Conservation (phyloP, 1,140 invertebrate genomes). For the Philopotamus ludificatus region DNA sequence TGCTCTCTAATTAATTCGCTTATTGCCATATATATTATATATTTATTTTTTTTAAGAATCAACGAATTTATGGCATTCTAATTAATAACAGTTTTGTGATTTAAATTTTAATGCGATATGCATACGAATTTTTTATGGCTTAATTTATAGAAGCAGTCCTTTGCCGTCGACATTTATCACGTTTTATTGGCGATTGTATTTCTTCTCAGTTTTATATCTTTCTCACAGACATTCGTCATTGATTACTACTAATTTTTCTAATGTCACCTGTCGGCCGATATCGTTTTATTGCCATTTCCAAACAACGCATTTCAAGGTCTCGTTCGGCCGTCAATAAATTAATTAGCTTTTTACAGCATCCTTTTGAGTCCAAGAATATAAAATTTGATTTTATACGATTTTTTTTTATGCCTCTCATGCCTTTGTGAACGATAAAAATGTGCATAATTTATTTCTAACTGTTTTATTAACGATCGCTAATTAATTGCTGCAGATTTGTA, state of each 20-base stretch:
- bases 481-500: not conserved
- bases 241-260: slow-evolving; percentile 20
- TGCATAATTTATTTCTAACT: not conserved
- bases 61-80: too few relatives aligned
- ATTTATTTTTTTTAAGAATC: too few relatives aligned
- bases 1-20: not conserved
- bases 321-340: slow-evolving; percentile 8
- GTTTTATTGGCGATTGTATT: slow-evolving; percentile 24
- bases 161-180: slow-evolving; percentile 18
- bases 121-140: slow-evolving; percentile 8
- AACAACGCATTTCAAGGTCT: slow-evolving; percentile 8
- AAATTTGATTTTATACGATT: not conserved
- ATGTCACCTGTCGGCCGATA: slow-evolving; percentile 20
- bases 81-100: too few relatives aligned
- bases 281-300: slow-evolving; percentile 17
- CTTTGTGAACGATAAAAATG: too few relatives aligned
- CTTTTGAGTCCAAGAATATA: not conserved
- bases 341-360: slow-evolving; percentile 9
- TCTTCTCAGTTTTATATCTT: slow-evolving; percentile 10
- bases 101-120: too few relatives aligned
- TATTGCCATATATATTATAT: too few relatives aligned
- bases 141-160: slow-evolving; percentile 5
- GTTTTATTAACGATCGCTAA: not conserved
- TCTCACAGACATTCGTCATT: slow-evolving; percentile 13
- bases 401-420: not conserved